These are phyloP conservation scores for Sebastes jordani DNA, from an alignment of 2,797 vertebrate genomes.

Conservation along the genomic window DNA sequence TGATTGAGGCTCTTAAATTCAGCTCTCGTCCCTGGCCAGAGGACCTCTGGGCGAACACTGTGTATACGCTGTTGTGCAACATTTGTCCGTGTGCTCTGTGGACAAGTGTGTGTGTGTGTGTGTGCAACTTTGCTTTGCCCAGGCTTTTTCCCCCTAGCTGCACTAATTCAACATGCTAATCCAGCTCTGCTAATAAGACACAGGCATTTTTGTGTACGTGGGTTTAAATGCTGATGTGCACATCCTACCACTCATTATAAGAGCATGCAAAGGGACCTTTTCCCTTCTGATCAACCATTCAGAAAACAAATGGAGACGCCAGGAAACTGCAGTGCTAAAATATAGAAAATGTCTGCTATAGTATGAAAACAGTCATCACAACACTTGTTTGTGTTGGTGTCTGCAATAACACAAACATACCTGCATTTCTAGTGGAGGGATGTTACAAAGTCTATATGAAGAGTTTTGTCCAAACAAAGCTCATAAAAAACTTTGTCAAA, in stretches of 20 bases:
- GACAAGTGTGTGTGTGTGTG: neutral
- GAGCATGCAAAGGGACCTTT: neutral
- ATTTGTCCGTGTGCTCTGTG: slow-evolving; percentile 39
- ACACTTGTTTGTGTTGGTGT: neutral
- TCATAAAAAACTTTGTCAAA: neutral
- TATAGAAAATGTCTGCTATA: neutral
- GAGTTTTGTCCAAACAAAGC: neutral
- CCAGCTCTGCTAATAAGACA: slow-evolving; percentile 31
- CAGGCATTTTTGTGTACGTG: neutral
- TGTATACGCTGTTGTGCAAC: slow-evolving; percentile 47
- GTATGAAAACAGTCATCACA: neutral
- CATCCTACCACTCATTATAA: neutral
- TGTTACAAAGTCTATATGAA: neutral
- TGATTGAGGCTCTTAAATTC: slow-evolving; percentile 78
- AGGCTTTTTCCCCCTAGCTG: slow-evolving; percentile 14
- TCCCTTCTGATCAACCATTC: neutral
- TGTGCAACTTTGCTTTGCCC: slow-evolving; percentile 7
- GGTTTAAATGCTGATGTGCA: neutral
- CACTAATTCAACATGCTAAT: slow-evolving; percentile 6
- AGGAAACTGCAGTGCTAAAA: slow-evolving; percentile 10
- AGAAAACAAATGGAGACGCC: slow-evolving; percentile 10
- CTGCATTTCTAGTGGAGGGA: neutral
- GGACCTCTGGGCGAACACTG: slow-evolving; percentile 57
- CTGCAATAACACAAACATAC: neutral
- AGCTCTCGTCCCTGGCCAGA: slow-evolving; percentile 53